Percentiles rank a stretch among this genome's conserved stretches.
phyloP scores from a whole-genome alignment of 2,888 invertebrate species.

The Halocaridina rubra region DNA sequence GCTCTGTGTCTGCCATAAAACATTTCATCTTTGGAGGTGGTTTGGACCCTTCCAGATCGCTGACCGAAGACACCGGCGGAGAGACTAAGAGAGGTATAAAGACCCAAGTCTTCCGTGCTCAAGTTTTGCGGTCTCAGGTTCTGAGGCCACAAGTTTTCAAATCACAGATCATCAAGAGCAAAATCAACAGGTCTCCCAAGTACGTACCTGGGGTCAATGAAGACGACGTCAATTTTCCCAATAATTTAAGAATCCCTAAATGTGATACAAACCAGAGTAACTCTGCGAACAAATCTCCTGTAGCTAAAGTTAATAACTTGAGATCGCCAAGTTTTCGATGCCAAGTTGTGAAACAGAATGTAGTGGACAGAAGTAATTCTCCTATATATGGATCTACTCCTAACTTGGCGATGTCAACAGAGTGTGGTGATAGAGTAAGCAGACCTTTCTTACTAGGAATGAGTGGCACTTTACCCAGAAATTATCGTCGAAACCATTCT shows the following conservation, averaged over 20 bases:
- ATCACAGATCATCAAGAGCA: slow-evolving; percentile 41
- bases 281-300: neutral
- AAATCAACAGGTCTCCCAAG: neutral
- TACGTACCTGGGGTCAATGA: neutral
- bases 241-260: slow-evolving; percentile 7
- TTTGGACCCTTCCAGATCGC: slow-evolving; percentile 22
- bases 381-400: slow-evolving; percentile 32
- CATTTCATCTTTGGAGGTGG: slow-evolving; percentile 49
- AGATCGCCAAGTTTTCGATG: neutral
- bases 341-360: neutral
- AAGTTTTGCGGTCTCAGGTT: slow-evolving; percentile 29
- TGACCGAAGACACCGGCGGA: neutral
- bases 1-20: slow-evolving; percentile 51
- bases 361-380: neutral
- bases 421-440: neutral
- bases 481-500: neutral
- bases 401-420: neutral
- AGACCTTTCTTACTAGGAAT: neutral
- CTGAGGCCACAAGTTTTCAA: slow-evolving; percentile 33
- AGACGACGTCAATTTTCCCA: slow-evolving; percentile 27
- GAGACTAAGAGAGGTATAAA: neutral
- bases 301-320: slow-evolving; percentile 24
- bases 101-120: slow-evolving; percentile 4
- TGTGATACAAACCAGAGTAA: neutral
- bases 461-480: slow-evolving; percentile 17